Evolutionary conservation across 2,797 vertebrate species (phyloP), one percentile per base, ranked within the genome.

Genomic region (Bradypodion ventrale): DNA sequence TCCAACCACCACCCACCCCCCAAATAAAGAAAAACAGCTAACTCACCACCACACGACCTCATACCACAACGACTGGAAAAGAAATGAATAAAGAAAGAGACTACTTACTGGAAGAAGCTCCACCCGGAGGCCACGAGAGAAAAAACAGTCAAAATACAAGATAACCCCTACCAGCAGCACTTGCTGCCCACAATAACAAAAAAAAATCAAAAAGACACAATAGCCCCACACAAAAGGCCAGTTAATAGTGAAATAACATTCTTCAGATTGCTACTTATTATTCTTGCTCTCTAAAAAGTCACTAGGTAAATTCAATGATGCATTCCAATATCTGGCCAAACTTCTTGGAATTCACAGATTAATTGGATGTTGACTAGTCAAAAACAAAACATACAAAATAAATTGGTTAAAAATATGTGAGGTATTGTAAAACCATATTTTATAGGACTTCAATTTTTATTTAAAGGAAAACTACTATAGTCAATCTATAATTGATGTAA

Each of bases 351-450:
- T 90, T 84, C 40, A 35, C 83, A 87, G 82, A 83, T 90, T 85
- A 87, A 59, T 88, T 76, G 75, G 85, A 40, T 65, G 91, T 78
- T 91, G 68, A 52, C 78, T 89, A 83, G 72, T 89, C 83, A 83
- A 40, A 81, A 70, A n/a, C 69, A 84, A 49, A 82, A 72, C 89
- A 83, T 87, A 42, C 40, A 8, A 8, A 8, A 1, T 27, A 84
- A 65, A 32, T 84, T 92, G 89, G 29, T 75, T 87, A 78, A 65
- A 79, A 84, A 82, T 93, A 73, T 73, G 90, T 92, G 92, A 80
- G 88, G 85, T 85, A 87, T 92, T 89, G 85, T 77, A 87, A 91
- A 88, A 77, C 83, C 85, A 68, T 90, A 37, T 81, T 91, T 83
- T 70, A 82, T 78, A 89, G 87, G 90, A 88, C 86, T 86, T 62